These are phyloP conservation scores for Onychostoma macrolepis DNA, from an alignment of 2,113 vertebrate species.

Conservation along the genomic window DNA sequence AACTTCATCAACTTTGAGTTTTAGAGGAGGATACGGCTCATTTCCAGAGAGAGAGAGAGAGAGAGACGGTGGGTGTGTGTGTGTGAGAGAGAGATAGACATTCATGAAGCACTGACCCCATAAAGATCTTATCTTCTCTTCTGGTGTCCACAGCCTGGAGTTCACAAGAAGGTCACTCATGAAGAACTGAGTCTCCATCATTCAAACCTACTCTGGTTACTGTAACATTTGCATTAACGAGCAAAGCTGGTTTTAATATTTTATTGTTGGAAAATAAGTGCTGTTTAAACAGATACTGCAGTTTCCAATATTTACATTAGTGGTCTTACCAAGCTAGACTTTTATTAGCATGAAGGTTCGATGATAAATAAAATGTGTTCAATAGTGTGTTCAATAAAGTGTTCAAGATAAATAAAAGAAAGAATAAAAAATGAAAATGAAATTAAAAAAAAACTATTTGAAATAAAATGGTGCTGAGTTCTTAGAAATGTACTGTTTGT, in stretches of 20 bases:
- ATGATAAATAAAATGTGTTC: background rate
- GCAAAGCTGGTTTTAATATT: background rate
- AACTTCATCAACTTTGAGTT: constrained; percentile 24
- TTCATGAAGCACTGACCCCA: constrained; percentile 7
- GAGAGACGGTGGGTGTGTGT: background rate
- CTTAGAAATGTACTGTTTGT: background rate
- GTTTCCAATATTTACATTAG: background rate
- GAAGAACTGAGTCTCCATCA: background rate
- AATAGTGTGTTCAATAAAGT: background rate
- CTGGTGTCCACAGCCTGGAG: constrained; percentile 17
- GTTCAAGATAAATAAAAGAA: background rate
- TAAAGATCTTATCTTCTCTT: constrained; percentile 20
- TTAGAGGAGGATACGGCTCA: constrained; percentile 10
- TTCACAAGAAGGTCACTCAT: background rate
- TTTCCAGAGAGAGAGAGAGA: constrained; percentile 27
- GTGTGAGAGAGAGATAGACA: no score
- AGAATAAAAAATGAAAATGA: background rate
- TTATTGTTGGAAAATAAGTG: background rate
- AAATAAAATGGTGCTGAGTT: background rate
- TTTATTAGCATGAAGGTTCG: background rate
- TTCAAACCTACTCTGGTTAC: background rate
- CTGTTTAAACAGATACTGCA: background rate
- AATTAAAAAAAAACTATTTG: background rate
- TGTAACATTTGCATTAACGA: background rate
- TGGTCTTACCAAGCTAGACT: background rate